Percentiles rank a stretch among this genome's conserved stretches.
These are phyloP conservation scores for Tautogolabrus adspersus DNA, from an alignment of 2,113 vertebrate species.

Conservation along the genomic window DNA sequence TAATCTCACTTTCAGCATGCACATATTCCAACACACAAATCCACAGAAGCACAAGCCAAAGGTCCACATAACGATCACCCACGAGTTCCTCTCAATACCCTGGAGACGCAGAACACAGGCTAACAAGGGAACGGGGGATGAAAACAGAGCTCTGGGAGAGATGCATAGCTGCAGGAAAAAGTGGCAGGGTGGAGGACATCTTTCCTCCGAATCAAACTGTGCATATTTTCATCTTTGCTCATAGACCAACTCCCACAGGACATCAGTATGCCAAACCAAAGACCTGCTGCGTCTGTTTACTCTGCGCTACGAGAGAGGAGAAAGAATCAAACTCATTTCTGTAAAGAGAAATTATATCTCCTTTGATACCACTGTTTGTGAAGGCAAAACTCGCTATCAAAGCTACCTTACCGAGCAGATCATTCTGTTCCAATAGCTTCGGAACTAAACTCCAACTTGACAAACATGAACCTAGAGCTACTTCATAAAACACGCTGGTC, in stretches of 20 bases:
- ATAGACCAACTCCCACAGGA: slow-evolving; percentile 72
- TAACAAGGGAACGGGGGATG: slow-evolving; percentile 62
- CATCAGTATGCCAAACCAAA: slow-evolving; percentile 71
- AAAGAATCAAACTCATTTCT: slow-evolving; percentile 70
- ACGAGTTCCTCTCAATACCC: slow-evolving; percentile 57
- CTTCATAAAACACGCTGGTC: background rate
- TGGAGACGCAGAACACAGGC: slow-evolving; percentile 60
- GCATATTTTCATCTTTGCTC: slow-evolving; percentile 75
- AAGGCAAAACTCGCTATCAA: slow-evolving; percentile 49
- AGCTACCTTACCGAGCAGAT: slow-evolving; percentile 20
- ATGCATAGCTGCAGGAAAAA: slow-evolving; percentile 39
- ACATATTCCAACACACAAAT: slow-evolving; percentile 26
- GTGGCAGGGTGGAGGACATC: slow-evolving; percentile 59
- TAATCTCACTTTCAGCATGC: slow-evolving; percentile 47
- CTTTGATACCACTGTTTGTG: slow-evolving; percentile 48
- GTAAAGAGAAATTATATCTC: slow-evolving; percentile 61
- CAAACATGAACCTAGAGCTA: slow-evolving; percentile 6
- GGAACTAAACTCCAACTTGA: slow-evolving; percentile 28
- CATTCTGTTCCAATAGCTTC: slow-evolving; percentile 38
- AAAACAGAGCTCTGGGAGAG: slow-evolving; percentile 62
- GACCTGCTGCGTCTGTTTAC: slow-evolving; percentile 76
- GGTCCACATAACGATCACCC: slow-evolving; percentile 53
- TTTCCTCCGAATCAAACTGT: slow-evolving; percentile 70
- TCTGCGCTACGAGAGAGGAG: slow-evolving; percentile 57
- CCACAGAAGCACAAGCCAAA: background rate